Evolutionary conservation across 2,888 invertebrate genomes (phyloP), one percentile per base, ranked within the genome.

Genomic region (Eurois occulta): DNA sequence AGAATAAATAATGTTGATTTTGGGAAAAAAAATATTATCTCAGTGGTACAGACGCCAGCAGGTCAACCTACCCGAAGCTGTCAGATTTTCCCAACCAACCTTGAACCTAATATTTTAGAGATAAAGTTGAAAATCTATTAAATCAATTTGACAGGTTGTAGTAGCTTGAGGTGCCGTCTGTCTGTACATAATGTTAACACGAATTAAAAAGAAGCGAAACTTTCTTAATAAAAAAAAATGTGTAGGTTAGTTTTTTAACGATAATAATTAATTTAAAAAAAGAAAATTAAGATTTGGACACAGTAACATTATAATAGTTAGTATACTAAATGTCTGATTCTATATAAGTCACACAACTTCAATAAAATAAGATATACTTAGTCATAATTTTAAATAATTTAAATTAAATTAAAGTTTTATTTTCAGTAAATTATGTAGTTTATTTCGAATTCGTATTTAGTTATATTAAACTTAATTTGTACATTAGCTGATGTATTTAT

Each of bases 1-100:
- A 73, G 89, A 94, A 75, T 92, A 89, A 89, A 38, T 18, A 55
- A 28, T 43, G 13, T 28, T 55, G 16, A n/a, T 62, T 48, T 32
- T 48, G 21, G n/a, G 7, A 3, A 16, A n/a, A 48, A 21, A 48
- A 21, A 32, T 2, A 21, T n/a, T 16, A 24, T 70, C n/a, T 35
- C 1, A 32, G 5, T 48, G 16, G 21, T 67, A 2, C n/a, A n/a
- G n/a, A n/a, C n/a, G n/a, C n/a, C n/a, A n/a, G n/a, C n/a, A n/a
- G n/a, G n/a, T n/a, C n/a, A n/a, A n/a, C n/a, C n/a, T n/a, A n/a
- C n/a, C n/a, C n/a, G n/a, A n/a, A n/a, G n/a, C n/a, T n/a, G n/a
- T n/a, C n/a, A n/a, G n/a, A n/a, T n/a, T n/a, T n/a, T n/a, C n/a
- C n/a, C n/a, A n/a, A n/a, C n/a, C n/a, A n/a, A n/a, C n/a, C n/a